These are phyloP conservation scores for Ornithoptera alexandrae DNA, from an alignment of 2,888 invertebrate species.

Conservation along the genomic window DNA sequence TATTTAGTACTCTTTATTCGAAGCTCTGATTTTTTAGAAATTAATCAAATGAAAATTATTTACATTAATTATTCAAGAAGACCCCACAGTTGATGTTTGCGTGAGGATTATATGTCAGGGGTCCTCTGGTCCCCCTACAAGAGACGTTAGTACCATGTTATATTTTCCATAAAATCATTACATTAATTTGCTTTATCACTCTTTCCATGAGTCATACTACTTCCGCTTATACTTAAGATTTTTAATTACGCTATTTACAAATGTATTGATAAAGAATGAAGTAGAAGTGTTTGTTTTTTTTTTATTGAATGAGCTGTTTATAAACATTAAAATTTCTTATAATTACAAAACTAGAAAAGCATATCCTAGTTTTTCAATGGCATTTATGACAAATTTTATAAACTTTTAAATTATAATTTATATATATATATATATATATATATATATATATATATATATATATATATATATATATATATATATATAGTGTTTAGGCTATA, in stretches of 20 bases:
- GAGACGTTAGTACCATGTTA: conserved; percentile 15
- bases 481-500: too few relatives aligned
- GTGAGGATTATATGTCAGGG: conserved; percentile 52
- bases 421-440: too few relatives aligned
- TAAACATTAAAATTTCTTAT: too few relatives aligned
- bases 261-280: background rate
- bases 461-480: too few relatives aligned
- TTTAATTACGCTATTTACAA: background rate
- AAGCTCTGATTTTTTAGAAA: background rate
- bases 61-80: conserved; percentile 51
- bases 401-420: too few relatives aligned
- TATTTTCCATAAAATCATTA: conserved; percentile 17
- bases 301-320: too few relatives aligned
- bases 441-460: too few relatives aligned
- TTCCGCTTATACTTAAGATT: background rate
- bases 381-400: too few relatives aligned
- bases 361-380: too few relatives aligned
- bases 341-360: too few relatives aligned
- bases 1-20: too few relatives aligned
- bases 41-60: conserved; percentile 24
- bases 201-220: conserved; percentile 14
- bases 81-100: conserved; percentile 40
- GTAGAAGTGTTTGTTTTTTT: too few relatives aligned
- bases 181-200: conserved; percentile 21
- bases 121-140: conserved; percentile 26